Percentiles rank a stretch among this genome's conserved stretches.
These are phyloP conservation scores for Drosophila lacertosa DNA, from an alignment of 1,140 invertebrate species.

Conservation along the genomic window DNA sequence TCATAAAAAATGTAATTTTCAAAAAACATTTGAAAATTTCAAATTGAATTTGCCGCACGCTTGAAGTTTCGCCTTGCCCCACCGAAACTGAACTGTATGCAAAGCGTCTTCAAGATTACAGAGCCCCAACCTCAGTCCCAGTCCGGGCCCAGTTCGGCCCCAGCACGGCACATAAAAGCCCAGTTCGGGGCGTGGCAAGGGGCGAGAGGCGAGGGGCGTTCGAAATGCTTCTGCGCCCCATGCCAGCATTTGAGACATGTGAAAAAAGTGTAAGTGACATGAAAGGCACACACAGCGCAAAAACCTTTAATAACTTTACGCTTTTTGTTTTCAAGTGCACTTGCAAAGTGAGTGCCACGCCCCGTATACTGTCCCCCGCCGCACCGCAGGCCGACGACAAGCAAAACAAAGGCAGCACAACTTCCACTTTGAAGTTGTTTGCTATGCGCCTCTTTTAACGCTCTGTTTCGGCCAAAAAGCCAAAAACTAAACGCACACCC, in stretches of 20 bases:
- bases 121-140: too few species aligned
- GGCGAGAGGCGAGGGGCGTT: background rate
- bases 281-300: slow-evolving; percentile 76
- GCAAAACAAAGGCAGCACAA: slow-evolving; percentile 45
- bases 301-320: slow-evolving; percentile 81
- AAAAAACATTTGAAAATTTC: slow-evolving; percentile 78
- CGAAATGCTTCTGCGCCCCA: slow-evolving; percentile 9
- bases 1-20: slow-evolving; percentile 80
- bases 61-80: slow-evolving; percentile 56
- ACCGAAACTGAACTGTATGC: slow-evolving; percentile 38
- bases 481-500: slow-evolving; percentile 21
- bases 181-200: background rate
- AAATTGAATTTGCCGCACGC: slow-evolving; percentile 82
- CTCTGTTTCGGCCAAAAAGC: slow-evolving; percentile 4
- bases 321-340: slow-evolving; percentile 80
- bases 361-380: background rate
- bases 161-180: slow-evolving; percentile 47
- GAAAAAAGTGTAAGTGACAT: slow-evolving; percentile 78
- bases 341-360: slow-evolving; percentile 43
- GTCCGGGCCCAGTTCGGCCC: background rate
- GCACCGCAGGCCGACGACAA: slow-evolving; percentile 24
- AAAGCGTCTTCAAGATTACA: slow-evolving; percentile 67
- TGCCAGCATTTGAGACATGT: slow-evolving; percentile 53
- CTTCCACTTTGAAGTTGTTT: slow-evolving; percentile 75
- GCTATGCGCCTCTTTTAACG: slow-evolving; percentile 26